Evolutionary conservation across 1,140 invertebrate species (phyloP), one percentile per base, ranked within the genome.

Genomic region (Conopomorpha cramerella): DNA sequence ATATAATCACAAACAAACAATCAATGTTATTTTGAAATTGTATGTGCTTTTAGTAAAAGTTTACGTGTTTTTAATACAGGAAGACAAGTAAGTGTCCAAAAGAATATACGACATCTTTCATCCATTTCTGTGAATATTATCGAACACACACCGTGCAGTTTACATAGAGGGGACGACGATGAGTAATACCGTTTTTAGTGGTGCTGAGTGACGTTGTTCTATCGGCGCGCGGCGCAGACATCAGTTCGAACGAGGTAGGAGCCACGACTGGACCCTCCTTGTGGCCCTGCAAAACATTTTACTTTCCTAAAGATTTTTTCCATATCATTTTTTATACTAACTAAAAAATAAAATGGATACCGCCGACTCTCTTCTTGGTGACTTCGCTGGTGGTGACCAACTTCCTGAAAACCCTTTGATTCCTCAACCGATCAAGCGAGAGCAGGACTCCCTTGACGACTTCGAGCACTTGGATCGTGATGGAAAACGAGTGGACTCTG

Each of bases 361-460:
- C 41, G 45, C 62, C 27, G 71, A 70, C 42, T 46, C 51, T 33
- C 51, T 70, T 27, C 45, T 71, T 34, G 52, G 54, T 26, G 62
- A 53, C n/a, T 50, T 71, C 26, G 66, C 56, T 11, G 54, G 57
- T 36, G 66, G 64, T 12, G 63, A 68, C 39, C 48, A 36, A 10
- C 44, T 46, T 13, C 43, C 52, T 3, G 45, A 49, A 1, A 46
- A 36, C 8, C 30, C 30, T 30, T n/a, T n/a, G 29, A 38, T 50
- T 17, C 39, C 43, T 8, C 38, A 45, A 12, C 38, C 46, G 8
- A 72, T 84, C 43, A 82, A 81, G 51, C 74, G 83, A 23, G 84
- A 86, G 33, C 80, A 83, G 49, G 85, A 87, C 49, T 87, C 85
- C 3, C 74, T 83, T 26, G 86, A 88, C 49, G 86, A 87, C 58